A percentile compares a stretch with the other conserved stretches of the same genome.
phyloP scores from a whole-genome alignment of 1,140 invertebrate species.

The Pseudomyrmex flavicornis region DNA sequence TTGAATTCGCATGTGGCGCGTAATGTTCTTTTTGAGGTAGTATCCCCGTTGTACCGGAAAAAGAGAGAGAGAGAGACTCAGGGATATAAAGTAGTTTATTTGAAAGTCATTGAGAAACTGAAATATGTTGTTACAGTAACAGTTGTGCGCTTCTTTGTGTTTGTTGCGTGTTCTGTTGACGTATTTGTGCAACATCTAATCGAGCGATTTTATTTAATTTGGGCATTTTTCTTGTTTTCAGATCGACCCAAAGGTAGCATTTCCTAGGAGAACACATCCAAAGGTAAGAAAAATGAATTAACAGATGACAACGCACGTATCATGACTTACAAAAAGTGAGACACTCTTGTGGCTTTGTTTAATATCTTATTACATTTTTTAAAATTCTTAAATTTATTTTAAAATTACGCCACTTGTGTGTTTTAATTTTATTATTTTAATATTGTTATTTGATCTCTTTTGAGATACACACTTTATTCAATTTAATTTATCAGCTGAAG shows the following conservation, averaged over 20 bases:
- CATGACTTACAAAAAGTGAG: no score
- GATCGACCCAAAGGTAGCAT: conserved; percentile 99
- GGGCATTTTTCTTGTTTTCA: conserved; percentile 88
- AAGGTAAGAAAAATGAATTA: conserved; percentile 91
- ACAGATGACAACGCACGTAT: no score
- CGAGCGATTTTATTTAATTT: background rate
- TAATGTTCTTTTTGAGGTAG: conserved; percentile 47
- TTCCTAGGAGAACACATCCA: conserved; percentile 99
- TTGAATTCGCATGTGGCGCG: conserved; percentile 49
- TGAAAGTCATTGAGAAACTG: conserved; percentile 40
- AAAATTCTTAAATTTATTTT: no score
- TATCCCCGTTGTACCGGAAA: background rate
- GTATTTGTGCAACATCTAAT: background rate
- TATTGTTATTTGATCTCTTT: background rate
- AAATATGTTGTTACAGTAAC: background rate
- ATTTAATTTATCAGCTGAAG: no score
- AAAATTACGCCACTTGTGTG: no score
- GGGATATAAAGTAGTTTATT: conserved; percentile 6
- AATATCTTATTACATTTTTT: no score
- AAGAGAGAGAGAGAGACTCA: background rate
- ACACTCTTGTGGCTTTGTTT: no score
- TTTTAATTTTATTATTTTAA: background rate
- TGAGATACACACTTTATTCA: background rate
- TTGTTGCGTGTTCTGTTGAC: background rate
- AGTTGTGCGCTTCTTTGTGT: background rate